Base-by-base conservation (phyloP, 2,888 invertebrate species). In the Lepidocyrtinus sp. region DNA sequence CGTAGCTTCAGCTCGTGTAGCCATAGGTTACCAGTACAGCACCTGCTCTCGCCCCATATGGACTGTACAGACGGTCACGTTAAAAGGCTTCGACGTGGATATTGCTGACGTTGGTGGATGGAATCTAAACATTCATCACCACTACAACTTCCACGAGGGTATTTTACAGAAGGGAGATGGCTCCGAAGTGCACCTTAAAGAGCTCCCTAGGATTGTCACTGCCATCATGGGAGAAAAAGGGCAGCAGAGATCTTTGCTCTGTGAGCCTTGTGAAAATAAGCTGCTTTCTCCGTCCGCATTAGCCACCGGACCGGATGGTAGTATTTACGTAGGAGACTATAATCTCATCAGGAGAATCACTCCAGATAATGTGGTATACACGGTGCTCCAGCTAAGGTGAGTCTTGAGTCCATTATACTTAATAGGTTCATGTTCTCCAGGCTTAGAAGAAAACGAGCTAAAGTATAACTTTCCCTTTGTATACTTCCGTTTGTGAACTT, bases 91-190 rank as follows among this genome's bases (percentile, higher is more conserved):
- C 89, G 98, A 98, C 89, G 96, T 98, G 68, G 96, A 96, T 87
- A 97, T 98, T 84, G 97, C 98, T 0, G 97, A 98, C 88, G 95
- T 98, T 73, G 77, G 75, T 26, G 97, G 97, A 64, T 99, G 98
- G 98, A 97, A 98, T 69, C 90, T 99, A 73, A 96, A 99, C 88
- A 96, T 98, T 83, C 98, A 99, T 90, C 99, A 99, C 89, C 96
- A 97, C 89, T 98, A 98, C 90, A 99, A 99, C 89, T 97, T 97
- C 91, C 96, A 98, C 88, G 98, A 99, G 91, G 98, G 96, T 22
- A 98, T 99, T 83, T 90, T 99, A 62, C 98, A 99, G 89, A 98
- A 98, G 89, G 99, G 99, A 50, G 97, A 98, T 88, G 99, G 99
- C 73, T 95, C 96, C 1, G 94, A 97, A 61, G 91, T 82, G 46